Evolutionary conservation across 2,888 invertebrate genomes (phyloP), one percentile per base, ranked within the genome.

Genomic region (Smittia sp.): DNA sequence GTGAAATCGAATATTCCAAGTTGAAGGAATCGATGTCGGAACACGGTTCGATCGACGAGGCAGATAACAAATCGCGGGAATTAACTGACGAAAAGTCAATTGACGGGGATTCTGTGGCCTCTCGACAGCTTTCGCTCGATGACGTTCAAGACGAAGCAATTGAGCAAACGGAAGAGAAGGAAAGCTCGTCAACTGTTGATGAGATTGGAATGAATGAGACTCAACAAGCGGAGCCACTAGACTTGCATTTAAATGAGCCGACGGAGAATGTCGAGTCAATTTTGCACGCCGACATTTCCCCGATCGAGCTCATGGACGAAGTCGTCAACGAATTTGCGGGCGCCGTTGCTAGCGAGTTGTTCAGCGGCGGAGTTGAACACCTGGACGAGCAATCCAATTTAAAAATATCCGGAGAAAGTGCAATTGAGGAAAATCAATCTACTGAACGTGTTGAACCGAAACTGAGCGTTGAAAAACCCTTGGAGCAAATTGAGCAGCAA

Each of bases 1-100:
- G 15, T 22, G 27, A 69, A 41, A 54, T 52, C 1, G 32, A 69
- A 41, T 67, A 67, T 46, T 18, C 27, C 13, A 41, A 15, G 6
- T 22, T 67, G 11, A 13, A 41, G 20, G 67, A 67, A 32, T 67
- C 67, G 0, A 22, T 22, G 3, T 58, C 58, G 2, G 58, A 20
- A 20, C 18, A n/a, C 2, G 58, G 27, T 27, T 62, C 63, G 15
- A 62, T 41, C 2, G 62, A 72, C 27, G 65, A 65, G n/a, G 65
- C 4, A n/a, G 38, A 65, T 27, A n/a, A 25, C n/a, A 25, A 65
- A 25, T n/a, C 15, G 6, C 52, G 39, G 39, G 15, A 54, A 58
- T 11, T 20, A 24, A 63, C 20, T 38, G 15, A 39, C 9, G 72
- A 72, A 39, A 62, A 62, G 2, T 62, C 72, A 24, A 41, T 39